Evolutionary conservation across 2,888 invertebrate genomes (phyloP), one percentile per base, ranked within the genome.

Genomic region (Dinocampus coccinellae): DNA sequence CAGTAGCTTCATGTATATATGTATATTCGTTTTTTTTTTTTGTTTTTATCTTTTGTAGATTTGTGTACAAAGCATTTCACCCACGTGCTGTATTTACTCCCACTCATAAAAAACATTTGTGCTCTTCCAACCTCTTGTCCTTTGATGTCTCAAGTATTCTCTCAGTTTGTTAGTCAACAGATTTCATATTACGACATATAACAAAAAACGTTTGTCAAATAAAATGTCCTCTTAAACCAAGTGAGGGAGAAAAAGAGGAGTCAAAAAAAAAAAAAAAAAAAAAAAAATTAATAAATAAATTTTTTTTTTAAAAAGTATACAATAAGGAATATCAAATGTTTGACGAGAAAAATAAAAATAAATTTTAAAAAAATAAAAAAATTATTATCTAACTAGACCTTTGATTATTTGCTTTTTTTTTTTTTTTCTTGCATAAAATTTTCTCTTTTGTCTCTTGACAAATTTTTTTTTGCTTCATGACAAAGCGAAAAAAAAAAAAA

Each of bases 401-500:
- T 64, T 2, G 10, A 52, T 42, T 4, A 29, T 29, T 29, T n/a
- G n/a, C 29, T 29, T 7, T 29, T 29, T 29, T 29, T 7, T 29
- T 64, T 52, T 29, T 64, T n/a, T 16, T 52, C 33, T 52, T 52
- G 52, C 26, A 16, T 29, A 29, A 52, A 64, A 16, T 52, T 52
- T 6, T 47, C 2, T 20, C 16, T 52, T 64, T 26, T 16, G 63
- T 52, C 52, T 20, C 33, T 52, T 10, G 20, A 22, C 24, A 20
- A 10, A 33, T 52, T 52, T 63, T 52, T 16, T 11, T 16, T 13
- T 16, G 24, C 26, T 13, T 33, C 36, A 33, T 33, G 34, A 26
- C 61, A 29, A 22, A 52, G 22, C 60, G 22, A 57, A 39, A 58
- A 42, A 65, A 63, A 13, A 60, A 26, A 11, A n/a, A n/a, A n/a